These are phyloP conservation scores for Polyommatus icarus DNA, from an alignment of 2,888 invertebrate genomes.

Conservation along the genomic window DNA sequence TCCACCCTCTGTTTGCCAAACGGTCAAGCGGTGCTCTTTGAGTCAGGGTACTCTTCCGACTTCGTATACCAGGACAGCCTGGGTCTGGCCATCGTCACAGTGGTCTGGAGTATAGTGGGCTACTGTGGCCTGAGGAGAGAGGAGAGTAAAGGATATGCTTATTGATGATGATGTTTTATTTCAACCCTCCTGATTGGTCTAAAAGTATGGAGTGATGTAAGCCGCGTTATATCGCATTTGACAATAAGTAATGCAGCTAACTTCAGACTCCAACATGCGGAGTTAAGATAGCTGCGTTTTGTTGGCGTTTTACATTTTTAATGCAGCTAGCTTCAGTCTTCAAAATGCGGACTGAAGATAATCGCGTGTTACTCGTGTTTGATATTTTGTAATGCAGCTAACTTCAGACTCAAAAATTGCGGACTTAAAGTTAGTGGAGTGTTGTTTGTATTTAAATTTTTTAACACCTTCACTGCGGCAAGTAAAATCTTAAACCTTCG, in stretches of 20 bases:
- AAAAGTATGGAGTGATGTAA: neutral
- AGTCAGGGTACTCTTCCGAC: conserved; percentile 61
- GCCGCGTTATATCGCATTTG: neutral
- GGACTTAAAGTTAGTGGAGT: too few species aligned
- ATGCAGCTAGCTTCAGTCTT: too few species aligned
- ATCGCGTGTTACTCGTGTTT: too few species aligned
- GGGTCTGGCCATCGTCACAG: conserved; percentile 55
- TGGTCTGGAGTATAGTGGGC: conserved; percentile 61
- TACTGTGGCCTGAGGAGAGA: conserved; percentile 65
- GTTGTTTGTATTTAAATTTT: too few species aligned
- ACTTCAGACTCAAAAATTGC: too few species aligned
- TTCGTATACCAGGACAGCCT: conserved; percentile 58
- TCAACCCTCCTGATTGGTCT: conserved; percentile 24
- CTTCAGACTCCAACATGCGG: neutral
- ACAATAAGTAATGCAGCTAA: neutral
- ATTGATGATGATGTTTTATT: conserved; percentile 46
- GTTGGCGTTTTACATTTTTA: too few species aligned
- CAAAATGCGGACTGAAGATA: too few species aligned
- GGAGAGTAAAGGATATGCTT: conserved; percentile 69
- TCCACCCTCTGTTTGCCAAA: conserved; percentile 56
- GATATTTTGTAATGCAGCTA: too few species aligned
- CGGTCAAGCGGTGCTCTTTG: conserved; percentile 59
- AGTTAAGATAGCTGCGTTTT: neutral
- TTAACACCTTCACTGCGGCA: too few species aligned
- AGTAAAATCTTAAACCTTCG: too few species aligned